Evolutionary conservation across 2,113 vertebrate genomes (phyloP).

Genomic region (Chunga burmeisteri): DNA sequence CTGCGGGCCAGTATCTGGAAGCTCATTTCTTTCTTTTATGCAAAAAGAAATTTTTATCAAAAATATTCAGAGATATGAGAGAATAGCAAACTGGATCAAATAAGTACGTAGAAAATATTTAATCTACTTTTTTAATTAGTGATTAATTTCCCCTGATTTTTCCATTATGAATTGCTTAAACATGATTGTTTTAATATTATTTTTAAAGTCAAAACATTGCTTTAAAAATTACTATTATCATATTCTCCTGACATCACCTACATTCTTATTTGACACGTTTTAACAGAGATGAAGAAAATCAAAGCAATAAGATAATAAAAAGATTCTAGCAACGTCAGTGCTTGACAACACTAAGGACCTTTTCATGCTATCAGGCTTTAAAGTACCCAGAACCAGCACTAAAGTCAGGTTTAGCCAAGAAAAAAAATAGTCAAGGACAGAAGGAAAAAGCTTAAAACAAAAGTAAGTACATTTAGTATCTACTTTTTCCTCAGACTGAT

Average conservation of each 20-base stretch:
- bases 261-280: background rate
- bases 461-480: background rate
- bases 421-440: background rate
- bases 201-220: constrained; percentile 29
- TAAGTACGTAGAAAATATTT: background rate
- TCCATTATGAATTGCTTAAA: background rate
- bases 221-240: background rate
- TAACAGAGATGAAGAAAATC: background rate
- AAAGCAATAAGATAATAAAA: constrained; percentile 11
- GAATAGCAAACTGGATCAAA: background rate
- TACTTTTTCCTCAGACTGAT: background rate
- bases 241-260: background rate
- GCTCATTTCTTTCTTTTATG: background rate
- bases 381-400: background rate
- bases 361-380: background rate
- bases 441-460: background rate
- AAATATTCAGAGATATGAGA: background rate
- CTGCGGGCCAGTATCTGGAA: background rate
- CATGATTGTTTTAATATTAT: background rate
- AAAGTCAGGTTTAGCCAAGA: background rate
- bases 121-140: background rate
- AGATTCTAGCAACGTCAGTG: background rate
- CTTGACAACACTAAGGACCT: background rate
- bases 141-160: background rate
- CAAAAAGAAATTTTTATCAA: background rate